phyloP scores from a whole-genome alignment of 2,113 vertebrate genomes.

The Callaeas wilsoni region DNA sequence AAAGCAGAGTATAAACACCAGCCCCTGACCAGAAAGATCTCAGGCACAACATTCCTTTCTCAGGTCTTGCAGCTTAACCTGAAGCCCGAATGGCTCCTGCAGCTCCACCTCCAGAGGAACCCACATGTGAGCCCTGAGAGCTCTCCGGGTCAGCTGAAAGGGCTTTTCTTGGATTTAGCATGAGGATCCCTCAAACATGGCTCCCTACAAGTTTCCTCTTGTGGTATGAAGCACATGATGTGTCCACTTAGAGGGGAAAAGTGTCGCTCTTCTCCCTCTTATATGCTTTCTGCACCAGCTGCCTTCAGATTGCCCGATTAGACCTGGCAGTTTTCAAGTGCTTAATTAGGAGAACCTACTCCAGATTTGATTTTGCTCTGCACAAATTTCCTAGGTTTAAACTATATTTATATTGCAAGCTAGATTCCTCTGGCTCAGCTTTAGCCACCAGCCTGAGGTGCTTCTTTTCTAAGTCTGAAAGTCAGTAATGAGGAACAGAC shows the following conservation, averaged over 20 bases:
- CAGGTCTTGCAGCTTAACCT: neutral
- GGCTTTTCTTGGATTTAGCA: neutral
- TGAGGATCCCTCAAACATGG: neutral
- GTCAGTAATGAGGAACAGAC: neutral
- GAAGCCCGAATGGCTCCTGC: neutral
- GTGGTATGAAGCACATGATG: neutral
- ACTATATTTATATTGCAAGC: neutral
- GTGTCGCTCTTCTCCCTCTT: neutral
- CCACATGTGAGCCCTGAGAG: neutral
- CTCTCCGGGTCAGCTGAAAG: neutral
- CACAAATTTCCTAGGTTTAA: neutral
- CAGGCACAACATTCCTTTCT: neutral
- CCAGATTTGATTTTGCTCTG: neutral
- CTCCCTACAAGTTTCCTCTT: neutral
- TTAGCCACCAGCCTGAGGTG: neutral
- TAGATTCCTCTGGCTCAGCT: neutral
- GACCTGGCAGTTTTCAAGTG: neutral
- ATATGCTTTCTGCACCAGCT: accelerated
- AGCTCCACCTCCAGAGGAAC: neutral
- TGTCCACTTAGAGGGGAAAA: neutral
- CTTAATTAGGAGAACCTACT: neutral
- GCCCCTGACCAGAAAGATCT: neutral
- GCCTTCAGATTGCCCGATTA: neutral
- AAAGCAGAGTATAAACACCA: neutral
- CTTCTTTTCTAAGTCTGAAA: neutral